Percentiles rank a stretch among this genome's conserved stretches.
Evolutionary conservation across 2,888 invertebrate genomes (phyloP).

Genomic region (Heteropelma amictum): DNA sequence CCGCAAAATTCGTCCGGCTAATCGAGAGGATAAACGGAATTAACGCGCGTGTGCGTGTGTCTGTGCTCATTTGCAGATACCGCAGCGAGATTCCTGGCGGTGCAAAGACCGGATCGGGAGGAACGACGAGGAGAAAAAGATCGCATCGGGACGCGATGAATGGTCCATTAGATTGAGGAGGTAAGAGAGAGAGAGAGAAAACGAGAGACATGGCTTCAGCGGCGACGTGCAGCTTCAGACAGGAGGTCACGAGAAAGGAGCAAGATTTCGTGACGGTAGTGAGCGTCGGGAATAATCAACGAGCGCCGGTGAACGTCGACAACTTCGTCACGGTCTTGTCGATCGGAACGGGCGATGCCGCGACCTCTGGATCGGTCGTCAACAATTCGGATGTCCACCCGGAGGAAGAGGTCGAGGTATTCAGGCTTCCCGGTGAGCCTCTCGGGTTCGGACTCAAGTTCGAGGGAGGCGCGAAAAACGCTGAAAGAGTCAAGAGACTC

Average conservation of each 20-base stretch:
- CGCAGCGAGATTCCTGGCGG: conserved; percentile 60
- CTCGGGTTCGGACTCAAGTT: conserved; percentile 95
- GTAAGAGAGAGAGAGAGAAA: conserved; percentile 10
- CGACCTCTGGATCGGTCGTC: not conserved
- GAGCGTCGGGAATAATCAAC: conserved; percentile 77
- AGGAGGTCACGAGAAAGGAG: conserved; percentile 64
- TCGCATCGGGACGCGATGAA: conserved; percentile 60
- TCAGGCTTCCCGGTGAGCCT: conserved; percentile 92
- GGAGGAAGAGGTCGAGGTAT: conserved; percentile 88
- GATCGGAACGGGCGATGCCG: conserved; percentile 78
- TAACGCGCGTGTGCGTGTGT: not conserved
- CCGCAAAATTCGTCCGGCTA: no score
- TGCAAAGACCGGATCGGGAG: conserved; percentile 61
- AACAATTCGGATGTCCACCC: conserved; percentile 70
- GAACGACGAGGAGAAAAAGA: conserved; percentile 14
- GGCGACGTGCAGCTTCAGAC: conserved; percentile 36
- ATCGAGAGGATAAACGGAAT: not conserved
- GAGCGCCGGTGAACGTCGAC: conserved; percentile 60
- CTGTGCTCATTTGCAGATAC: conserved; percentile 64
- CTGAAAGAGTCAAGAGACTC: conserved; percentile 88
- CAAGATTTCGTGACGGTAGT: conserved; percentile 81
- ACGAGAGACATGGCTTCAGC: conserved; percentile 39
- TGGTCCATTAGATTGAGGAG: conserved; percentile 58
- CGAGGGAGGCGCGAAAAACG: conserved; percentile 91
- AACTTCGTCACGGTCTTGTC: conserved; percentile 83